These are phyloP conservation scores for Dendronephthya gigantea DNA, from an alignment of 64 coral and sea anemone species.

Conservation along the genomic window DNA sequence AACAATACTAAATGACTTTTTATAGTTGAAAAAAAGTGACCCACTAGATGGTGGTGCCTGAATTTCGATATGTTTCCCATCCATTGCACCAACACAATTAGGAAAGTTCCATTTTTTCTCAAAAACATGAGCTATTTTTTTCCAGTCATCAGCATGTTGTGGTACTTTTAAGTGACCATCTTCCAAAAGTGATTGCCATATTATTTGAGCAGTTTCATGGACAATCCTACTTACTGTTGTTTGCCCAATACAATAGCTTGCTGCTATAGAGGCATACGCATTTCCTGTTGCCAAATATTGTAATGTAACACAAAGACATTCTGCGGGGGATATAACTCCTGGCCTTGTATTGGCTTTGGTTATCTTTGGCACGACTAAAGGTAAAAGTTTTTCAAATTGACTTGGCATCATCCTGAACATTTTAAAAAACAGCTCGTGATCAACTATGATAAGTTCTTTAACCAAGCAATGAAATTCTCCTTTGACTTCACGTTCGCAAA, in stretches of 20 bases:
- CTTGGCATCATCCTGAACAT: too few species aligned
- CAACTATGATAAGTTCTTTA: too few species aligned
- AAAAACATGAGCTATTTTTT: conserved; percentile 17
- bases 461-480: too few species aligned
- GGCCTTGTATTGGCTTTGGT: conserved; percentile 17
- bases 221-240: conserved; percentile 8
- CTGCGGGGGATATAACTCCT: conserved; percentile 17
- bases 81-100: conserved; percentile 22
- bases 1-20: conserved; percentile 22
- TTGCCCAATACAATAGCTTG: conserved; percentile 14
- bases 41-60: neutral
- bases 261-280: conserved; percentile 2
- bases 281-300: conserved; percentile 5
- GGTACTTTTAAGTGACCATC: conserved; percentile 1
- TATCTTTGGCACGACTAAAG: conserved; percentile 1
- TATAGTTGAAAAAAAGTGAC: conserved; percentile 32
- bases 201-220: neutral
- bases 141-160: neutral
- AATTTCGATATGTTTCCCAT: conserved; percentile 21
- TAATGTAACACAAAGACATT: conserved; percentile 11
- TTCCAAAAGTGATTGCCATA: conserved; percentile 6
- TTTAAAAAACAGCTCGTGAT: too few species aligned
- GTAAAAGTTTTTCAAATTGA: too few species aligned
- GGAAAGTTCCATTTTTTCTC: conserved; percentile 28
- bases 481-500: too few species aligned